These are phyloP conservation scores for Trachelipus rathkii DNA, from an alignment of 1,140 invertebrate genomes.

Conservation along the genomic window DNA sequence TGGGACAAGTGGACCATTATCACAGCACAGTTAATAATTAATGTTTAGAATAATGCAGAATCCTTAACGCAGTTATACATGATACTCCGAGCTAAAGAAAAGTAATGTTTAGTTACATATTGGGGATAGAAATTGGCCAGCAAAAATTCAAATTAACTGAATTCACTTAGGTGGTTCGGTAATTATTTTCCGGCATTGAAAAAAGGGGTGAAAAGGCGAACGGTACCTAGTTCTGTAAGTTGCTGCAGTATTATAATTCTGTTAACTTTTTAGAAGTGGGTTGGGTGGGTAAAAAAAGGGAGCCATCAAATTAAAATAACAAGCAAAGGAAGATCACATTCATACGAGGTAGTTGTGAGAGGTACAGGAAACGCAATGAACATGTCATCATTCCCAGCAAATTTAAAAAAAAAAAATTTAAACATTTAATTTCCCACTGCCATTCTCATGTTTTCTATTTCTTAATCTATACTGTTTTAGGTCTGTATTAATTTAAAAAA, in stretches of 20 bases:
- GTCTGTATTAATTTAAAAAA: not conserved
- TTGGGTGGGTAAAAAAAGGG: not conserved
- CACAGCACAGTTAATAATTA: too few species aligned
- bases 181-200: too few species aligned
- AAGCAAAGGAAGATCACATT: slow-evolving; percentile 1
- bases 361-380: not conserved
- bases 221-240: not conserved
- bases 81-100: slow-evolving; percentile 1
- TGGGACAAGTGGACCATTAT: not conserved
- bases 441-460: slow-evolving; percentile 8
- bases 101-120: not conserved
- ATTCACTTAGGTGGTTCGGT: too few species aligned
- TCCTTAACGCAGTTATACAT: not conserved
- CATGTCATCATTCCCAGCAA: not conserved
- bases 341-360: not conserved
- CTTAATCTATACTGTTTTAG: not conserved
- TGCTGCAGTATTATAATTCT: not conserved
- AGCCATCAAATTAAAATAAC: slow-evolving; percentile 6
- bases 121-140: too few species aligned
- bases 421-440: slow-evolving; percentile 8
- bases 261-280: not conserved
- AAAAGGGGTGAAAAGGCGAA: not conserved
- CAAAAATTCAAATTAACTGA: too few species aligned
- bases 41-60: not conserved
- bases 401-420: not conserved